These are phyloP conservation scores for Thryonomys swinderianus DNA, from an alignment of 2,113 vertebrate species.

Conservation along the genomic window DNA sequence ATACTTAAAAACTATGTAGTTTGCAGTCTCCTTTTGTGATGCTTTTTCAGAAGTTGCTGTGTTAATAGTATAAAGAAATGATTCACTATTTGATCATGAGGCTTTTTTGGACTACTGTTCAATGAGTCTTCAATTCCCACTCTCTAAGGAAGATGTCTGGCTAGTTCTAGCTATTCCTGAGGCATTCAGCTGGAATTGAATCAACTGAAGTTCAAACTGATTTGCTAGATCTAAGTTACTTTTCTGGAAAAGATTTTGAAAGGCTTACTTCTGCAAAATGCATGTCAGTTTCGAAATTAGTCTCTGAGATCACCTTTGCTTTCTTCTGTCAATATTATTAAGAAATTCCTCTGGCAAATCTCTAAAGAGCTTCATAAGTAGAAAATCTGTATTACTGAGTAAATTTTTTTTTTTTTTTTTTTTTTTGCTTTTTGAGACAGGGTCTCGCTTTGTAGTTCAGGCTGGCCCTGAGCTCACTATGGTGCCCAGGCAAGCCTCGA, in stretches of 20 bases:
- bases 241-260: neutral
- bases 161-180: neutral
- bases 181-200: neutral
- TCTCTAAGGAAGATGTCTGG: neutral
- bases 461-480: too few relatives aligned
- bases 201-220: neutral
- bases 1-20: neutral
- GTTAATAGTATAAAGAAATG: neutral
- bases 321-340: neutral
- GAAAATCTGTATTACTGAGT: conserved; percentile 6
- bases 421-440: too few relatives aligned
- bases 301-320: conserved; percentile 5
- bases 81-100: conserved; percentile 8
- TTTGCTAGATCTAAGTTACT: neutral
- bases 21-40: neutral
- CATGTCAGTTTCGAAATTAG: conserved; percentile 15
- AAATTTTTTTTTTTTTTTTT: too few relatives aligned
- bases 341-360: conserved; percentile 2
- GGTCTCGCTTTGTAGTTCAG: too few relatives aligned
- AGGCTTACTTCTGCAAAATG: conserved; percentile 7
- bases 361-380: conserved; percentile 23
- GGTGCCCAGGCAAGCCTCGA: too few relatives aligned
- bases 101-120: neutral
- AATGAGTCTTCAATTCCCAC: neutral
- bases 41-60: neutral